Percentiles rank a stretch among this genome's conserved stretches.
Conservation (phyloP, 1,140 invertebrate species). For the Hermetia illucens region DNA sequence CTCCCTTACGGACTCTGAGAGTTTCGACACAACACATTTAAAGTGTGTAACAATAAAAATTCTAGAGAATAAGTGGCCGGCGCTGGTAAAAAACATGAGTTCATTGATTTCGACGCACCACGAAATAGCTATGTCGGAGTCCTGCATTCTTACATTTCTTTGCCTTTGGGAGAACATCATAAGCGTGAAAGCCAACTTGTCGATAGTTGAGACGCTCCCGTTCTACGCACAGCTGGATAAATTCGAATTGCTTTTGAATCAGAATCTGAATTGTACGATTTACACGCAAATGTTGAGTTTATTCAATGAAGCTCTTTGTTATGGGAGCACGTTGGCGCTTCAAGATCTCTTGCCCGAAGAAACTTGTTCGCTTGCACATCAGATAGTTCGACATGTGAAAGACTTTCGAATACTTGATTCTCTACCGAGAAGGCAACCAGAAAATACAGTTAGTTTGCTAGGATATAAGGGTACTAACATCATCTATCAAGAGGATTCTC, state of each 20-base stretch:
- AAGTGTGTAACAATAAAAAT: slow-evolving; percentile 75
- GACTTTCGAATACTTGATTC: slow-evolving; percentile 62
- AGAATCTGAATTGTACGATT: slow-evolving; percentile 58
- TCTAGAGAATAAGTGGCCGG: slow-evolving; percentile 66
- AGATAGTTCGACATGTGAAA: slow-evolving; percentile 70
- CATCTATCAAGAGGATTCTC: slow-evolving; percentile 1
- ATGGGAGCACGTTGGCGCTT: slow-evolving; percentile 73
- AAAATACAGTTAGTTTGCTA: slow-evolving; percentile 38
- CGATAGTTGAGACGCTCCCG: slow-evolving; percentile 73
- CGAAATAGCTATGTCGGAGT: slow-evolving; percentile 42
- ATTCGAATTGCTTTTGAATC: slow-evolving; percentile 57
- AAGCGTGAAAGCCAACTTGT: slow-evolving; percentile 78
- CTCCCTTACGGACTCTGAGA: slow-evolving; percentile 58
- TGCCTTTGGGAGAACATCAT: slow-evolving; percentile 82
- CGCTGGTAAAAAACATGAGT: slow-evolving; percentile 52
- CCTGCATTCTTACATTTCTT: slow-evolving; percentile 65
- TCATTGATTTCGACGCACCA: slow-evolving; percentile 37
- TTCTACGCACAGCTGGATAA: slow-evolving; percentile 73
- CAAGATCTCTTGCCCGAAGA: slow-evolving; percentile 77
- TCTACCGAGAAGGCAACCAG: slow-evolving; percentile 30
- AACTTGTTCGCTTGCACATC: slow-evolving; percentile 69
- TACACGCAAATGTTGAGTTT: slow-evolving; percentile 71
- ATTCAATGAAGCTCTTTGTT: slow-evolving; percentile 79
- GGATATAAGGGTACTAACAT: slow-evolving; percentile 33
- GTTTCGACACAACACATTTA: slow-evolving; percentile 63